Base-by-base conservation (phyloP, 2,888 invertebrate genomes). In the Parnassius orleans region DNA sequence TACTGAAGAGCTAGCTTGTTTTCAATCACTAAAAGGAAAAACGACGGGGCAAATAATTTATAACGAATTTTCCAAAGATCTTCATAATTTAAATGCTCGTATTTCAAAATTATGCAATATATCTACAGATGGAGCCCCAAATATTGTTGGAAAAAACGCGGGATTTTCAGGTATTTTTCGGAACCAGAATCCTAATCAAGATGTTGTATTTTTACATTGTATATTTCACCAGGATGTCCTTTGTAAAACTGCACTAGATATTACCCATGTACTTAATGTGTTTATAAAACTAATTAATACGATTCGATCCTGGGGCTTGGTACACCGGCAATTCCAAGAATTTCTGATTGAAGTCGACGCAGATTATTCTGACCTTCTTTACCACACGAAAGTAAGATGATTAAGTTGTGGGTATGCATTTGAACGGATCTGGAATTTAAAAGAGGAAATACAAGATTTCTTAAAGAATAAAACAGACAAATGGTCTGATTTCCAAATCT, bases 91-190 rank as follows among this genome's bases (percentile, higher is more conserved):
- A 60, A 58, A 63, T 59, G 59, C 59, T 50, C 61, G 60, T 57
- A 61, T 68, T 61, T 65, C 51, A 59, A 66, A 47, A 59, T 66
- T 66, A 60, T 63, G 61, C 48, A 66, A 62, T 57, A 57, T 68
- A 51, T 61, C 67, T 51, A 69, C 65, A 19, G 15, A 19, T 19
- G 15, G 15, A 46, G 65, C 63, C 53, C 67, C 64, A 57, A 65
- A 65, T 62, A 69, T 65, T 65, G 60, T 68, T 64, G 66, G 64
- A 60, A 65, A 65, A 62, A 66, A 66, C 63, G 54, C 53, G 60
- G 64, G 69, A 61, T 65, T 65, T 50, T 59, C 59, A 19, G 65
- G 64, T 62, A 62, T 62, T 62, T 68, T 66, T 67, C 59, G 60
- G 52, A 66, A 67, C 42, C 53, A 61, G 53, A 56, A 56, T 47